A percentile compares a stretch with the other conserved stretches of the same genome.
Evolutionary conservation across 1,140 invertebrate genomes (phyloP).

Genomic region (Drosophila lini): DNA sequence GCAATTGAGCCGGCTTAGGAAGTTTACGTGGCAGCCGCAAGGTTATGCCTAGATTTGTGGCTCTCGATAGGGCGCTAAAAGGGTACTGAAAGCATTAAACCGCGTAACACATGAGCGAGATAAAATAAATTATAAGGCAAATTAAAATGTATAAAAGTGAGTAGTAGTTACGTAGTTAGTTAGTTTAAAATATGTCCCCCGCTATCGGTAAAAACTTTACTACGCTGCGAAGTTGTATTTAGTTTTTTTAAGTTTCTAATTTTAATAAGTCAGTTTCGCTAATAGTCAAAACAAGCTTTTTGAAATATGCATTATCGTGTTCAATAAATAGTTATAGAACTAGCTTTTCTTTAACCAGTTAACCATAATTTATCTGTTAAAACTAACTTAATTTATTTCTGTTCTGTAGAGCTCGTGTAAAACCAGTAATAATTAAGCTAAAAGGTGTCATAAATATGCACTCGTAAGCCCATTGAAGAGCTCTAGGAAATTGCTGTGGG

Average conservation of each 20-base stretch:
- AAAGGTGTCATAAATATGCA: conserved; percentile 35
- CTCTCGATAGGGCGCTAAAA: conserved; percentile 13
- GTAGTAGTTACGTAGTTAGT: neutral
- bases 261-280: conserved; percentile 2
- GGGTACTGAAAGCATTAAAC: neutral
- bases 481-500: conserved; percentile 3
- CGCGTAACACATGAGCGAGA: conserved; percentile 1
- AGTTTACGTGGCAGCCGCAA: conserved; percentile 43
- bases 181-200: neutral
- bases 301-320: neutral
- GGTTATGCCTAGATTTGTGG: conserved; percentile 23
- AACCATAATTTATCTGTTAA: neutral
- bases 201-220: neutral
- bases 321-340: neutral
- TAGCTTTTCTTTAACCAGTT: neutral
- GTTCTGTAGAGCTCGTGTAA: conserved; percentile 11
- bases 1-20: conserved; percentile 39
- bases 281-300: neutral
- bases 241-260: neutral
- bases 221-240: neutral
- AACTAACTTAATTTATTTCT: neutral
- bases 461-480: conserved; percentile 16
- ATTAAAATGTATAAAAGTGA: conserved; percentile 19
- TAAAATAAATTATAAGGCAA: conserved; percentile 1
- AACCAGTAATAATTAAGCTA: conserved; percentile 36